Percentiles rank a stretch among this genome's conserved stretches.
Evolutionary conservation across 2,113 vertebrate genomes (phyloP).

Genomic region (Crotalus tigris): DNA sequence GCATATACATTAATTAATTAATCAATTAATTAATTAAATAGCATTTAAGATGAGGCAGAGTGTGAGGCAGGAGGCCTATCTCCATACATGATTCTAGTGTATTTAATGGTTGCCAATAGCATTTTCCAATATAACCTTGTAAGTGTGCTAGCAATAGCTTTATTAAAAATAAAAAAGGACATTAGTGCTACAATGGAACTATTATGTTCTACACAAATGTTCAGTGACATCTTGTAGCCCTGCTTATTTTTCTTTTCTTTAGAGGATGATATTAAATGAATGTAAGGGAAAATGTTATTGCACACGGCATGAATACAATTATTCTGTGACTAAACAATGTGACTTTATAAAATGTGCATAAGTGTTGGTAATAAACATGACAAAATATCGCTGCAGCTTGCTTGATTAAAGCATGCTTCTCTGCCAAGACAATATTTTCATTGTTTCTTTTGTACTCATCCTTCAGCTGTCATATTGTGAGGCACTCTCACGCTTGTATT

Average conservation of each 20-base stretch:
- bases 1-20: too few species aligned
- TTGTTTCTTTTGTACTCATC: not conserved
- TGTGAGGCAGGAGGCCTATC: not conserved
- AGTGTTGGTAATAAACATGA: constrained; percentile 45
- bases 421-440: constrained; percentile 4
- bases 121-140: constrained; percentile 14
- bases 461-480: not conserved
- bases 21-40: not conserved
- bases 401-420: constrained; percentile 34
- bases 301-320: not conserved
- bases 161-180: not conserved
- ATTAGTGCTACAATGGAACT: constrained; percentile 28
- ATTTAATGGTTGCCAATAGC: constrained; percentile 8
- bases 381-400: constrained; percentile 3
- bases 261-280: constrained; percentile 20
- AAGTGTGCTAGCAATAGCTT: constrained; percentile 4
- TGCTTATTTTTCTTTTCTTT: constrained; percentile 24
- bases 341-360: constrained; percentile 46
- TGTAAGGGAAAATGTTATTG: constrained; percentile 22
- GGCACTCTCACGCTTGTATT: not conserved
- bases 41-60: constrained; percentile 36
- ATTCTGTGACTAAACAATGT: constrained; percentile 31
- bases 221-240: not conserved
- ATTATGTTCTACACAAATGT: constrained; percentile 14
- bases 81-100: constrained; percentile 9